Base-by-base conservation (phyloP, 2,888 invertebrate genomes). In the Tineola bisselliella region DNA sequence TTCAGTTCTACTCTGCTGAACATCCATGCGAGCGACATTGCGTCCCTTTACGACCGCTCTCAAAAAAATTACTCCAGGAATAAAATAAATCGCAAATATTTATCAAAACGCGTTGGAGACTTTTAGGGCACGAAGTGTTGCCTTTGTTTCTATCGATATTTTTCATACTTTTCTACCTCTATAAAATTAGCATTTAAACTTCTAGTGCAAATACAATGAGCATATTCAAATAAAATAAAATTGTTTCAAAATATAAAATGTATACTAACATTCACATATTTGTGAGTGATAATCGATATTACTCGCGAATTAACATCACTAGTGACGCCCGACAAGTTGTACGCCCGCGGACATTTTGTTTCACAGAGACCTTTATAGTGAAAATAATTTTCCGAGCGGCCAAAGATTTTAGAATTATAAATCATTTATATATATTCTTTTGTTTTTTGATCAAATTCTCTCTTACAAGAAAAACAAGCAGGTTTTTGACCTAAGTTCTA, bases 61-160 rank as follows among this genome's bases (percentile, higher is more conserved):
- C 70, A 74, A 80, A 81, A 25, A 83, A 82, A 82, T 83, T 72
- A 73, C 77, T 70, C 69, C 70, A 71, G 73, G 73, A 78, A 75
- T 76, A 71, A 78, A 80, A 81, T 81, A 83, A 84, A 84, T 83
- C 68, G 81, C 76, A 74, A 77, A 80, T 80, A 78, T 84, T 81
- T 84, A 84, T 84, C 84, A 83, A 80, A 81, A 74, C 70, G 70
- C 70, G 68, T 64, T 67, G 66, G 65, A 67, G 67, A 68, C n/a
- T 72, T 48, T 48, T 68, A 66, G 68, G 69, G 72, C 68, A 63
- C 66, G 73, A 68, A 25, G 69, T 70, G 71, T 66, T 48, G 15
- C 54, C 60, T 58, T 62, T 25, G 59, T 25, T 30, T 17, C 19
- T 44, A 61, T 63, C 61, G 60, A 64, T 48, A 48, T 17, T 48